phyloP scores from a whole-genome alignment of 1,140 invertebrate species.

The Tribolium madens region DNA sequence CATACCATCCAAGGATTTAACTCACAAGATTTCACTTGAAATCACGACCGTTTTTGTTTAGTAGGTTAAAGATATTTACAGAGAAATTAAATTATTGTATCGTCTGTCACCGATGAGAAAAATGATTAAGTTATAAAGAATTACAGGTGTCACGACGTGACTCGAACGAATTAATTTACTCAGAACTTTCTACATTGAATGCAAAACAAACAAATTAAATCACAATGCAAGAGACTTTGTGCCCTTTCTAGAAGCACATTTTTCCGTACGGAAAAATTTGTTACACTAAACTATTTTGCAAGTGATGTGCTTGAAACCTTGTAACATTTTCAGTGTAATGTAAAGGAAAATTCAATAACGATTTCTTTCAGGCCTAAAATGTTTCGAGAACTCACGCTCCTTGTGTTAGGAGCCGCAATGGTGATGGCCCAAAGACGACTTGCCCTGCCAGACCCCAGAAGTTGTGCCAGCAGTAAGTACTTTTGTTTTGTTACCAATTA shows the following conservation, averaged over 20 bases:
- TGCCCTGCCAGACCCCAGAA: constrained; percentile 87
- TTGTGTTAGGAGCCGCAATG: constrained; percentile 75
- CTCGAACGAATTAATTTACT: constrained; percentile 11
- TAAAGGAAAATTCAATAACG: no score
- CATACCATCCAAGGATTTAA: not conserved
- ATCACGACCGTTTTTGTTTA: constrained; percentile 2
- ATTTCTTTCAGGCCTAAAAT: constrained; percentile 55
- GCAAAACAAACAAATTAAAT: constrained; percentile 20
- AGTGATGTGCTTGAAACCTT: constrained; percentile 5
- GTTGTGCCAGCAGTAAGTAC: constrained; percentile 86
- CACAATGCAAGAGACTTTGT: not conserved
- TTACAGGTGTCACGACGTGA: constrained; percentile 19
- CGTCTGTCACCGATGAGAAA: not conserved
- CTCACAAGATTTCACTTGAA: constrained; percentile 13
- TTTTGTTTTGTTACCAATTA: no score
- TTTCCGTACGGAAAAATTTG: no score
- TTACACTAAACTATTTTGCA: not conserved
- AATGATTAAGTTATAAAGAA: not conserved
- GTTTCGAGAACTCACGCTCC: constrained; percentile 67
- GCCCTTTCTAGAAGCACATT: no score
- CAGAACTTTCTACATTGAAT: constrained; percentile 28
- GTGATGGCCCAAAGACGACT: constrained; percentile 84
- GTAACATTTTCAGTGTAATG: no score
- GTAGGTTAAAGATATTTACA: constrained; percentile 21
- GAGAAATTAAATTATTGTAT: constrained; percentile 4